Evolutionary conservation across 2,888 invertebrate genomes (phyloP), one percentile per base, ranked within the genome.

Genomic region (Megalurothrips usitatus): DNA sequence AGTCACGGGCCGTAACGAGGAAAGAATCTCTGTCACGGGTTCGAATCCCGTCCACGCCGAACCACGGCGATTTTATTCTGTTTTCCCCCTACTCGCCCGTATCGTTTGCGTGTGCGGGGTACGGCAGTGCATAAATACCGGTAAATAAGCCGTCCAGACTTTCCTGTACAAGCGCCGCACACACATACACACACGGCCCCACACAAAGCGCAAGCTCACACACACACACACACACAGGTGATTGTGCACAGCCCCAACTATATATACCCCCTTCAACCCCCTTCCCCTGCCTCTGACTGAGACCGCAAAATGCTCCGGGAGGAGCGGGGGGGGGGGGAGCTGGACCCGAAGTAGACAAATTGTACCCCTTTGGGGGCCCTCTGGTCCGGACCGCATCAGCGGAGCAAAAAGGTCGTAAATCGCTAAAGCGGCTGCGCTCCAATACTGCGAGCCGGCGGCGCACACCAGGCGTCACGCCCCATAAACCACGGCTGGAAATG

Each of bases 381-480:
- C 34, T 43, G 34, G 34, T 43, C 34, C 34, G 34, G 34, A 43
- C 34, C 34, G 34, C 34, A 43, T 14, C 58, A 58, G n/a, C 19
- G n/a, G 58, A 58, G 58, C 58, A 58, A 58, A n/a, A 58, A 58
- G 58, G 58, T 58, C 58, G 68, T 75, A 75, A 75, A 75, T 75
- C 68, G 9, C 68, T 23, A 8, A 68, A 75, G 23, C 68, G 68
- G 26, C 34, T 26, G 68, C 11, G 26, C 68, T 26, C 68, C 68
- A 75, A 75, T 75, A 75, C 23, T 75, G 68, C 23, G 68, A 26
- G 68, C 58, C 58, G 58, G 58, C 34, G 34, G 34, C 34, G 6
- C 34, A 43, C 34, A 58, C 58, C 58, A 58, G n/a, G 34, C 34
- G 58, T 58, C 26, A 26, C 26, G 68, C 23, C 1, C 68, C 68